Evolutionary conservation across 2,888 invertebrate genomes (phyloP).

Genomic region (Nomada goodeniana): DNA sequence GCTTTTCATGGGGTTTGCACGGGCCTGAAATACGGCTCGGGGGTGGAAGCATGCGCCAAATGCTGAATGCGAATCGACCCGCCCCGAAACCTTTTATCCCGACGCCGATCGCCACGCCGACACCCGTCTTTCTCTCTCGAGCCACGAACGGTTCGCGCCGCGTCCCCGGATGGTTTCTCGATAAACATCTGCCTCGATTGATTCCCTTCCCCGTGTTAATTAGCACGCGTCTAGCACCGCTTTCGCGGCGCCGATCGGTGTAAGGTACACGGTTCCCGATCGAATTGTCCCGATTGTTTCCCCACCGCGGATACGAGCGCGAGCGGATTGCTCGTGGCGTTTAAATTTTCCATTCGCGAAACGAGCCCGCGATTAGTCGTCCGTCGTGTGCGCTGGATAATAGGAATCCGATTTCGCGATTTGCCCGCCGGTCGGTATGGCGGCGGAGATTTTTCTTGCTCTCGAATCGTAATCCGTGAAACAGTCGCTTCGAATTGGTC

Average conservation of each 20-base stretch:
- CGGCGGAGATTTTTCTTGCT: no score
- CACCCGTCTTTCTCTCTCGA: slow-evolving; percentile 53
- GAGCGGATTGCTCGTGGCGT: neutral
- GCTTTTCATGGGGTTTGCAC: slow-evolving; percentile 70
- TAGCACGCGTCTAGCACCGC: slow-evolving; percentile 31
- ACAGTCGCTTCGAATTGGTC: no score
- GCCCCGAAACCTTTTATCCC: slow-evolving; percentile 76
- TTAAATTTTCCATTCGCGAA: neutral
- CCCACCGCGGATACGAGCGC: neutral
- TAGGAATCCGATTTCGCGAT: no score
- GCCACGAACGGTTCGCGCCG: neutral
- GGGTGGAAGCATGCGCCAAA: slow-evolving; percentile 80
- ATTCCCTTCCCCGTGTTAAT: slow-evolving; percentile 54
- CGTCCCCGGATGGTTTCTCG: slow-evolving; percentile 39
- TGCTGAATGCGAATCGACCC: slow-evolving; percentile 79
- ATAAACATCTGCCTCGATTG: slow-evolving; percentile 63
- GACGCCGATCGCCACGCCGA: slow-evolving; percentile 57
- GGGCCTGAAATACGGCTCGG: slow-evolving; percentile 62
- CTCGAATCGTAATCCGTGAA: no score
- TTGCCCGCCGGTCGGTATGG: no score
- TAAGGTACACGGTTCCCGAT: slow-evolving; percentile 9
- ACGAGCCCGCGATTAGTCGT: neutral
- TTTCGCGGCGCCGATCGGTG: slow-evolving; percentile 14
- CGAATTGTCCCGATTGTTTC: neutral
- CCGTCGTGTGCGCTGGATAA: no score